A percentile compares a stretch with the other conserved stretches of the same genome.
Evolutionary conservation across 2,888 invertebrate species (phyloP).

Genomic region (Koerneria pararmatus): DNA sequence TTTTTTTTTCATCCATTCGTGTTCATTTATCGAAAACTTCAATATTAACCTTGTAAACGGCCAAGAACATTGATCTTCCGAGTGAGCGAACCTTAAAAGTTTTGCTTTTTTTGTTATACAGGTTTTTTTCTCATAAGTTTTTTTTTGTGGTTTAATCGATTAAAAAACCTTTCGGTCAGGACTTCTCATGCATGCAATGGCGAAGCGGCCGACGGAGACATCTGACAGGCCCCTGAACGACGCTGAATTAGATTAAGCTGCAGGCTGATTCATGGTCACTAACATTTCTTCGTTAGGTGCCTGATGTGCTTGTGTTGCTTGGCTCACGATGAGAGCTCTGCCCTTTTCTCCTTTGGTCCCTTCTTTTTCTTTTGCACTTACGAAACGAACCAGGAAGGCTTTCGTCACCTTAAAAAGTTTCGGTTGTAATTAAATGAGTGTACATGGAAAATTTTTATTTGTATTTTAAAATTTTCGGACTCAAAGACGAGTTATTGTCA

Average conservation of each 20-base stretch:
- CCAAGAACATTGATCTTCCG: constrained; percentile 9
- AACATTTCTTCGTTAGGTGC: constrained; percentile 21
- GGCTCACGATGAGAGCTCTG: constrained; percentile 11
- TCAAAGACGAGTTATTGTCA: too few relatives aligned
- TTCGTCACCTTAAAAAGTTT: too few relatives aligned
- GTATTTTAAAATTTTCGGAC: too few relatives aligned
- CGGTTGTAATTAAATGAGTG: too few relatives aligned
- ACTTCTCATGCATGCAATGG: constrained; percentile 20
- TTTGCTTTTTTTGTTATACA: neutral
- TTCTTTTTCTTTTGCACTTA: constrained; percentile 18
- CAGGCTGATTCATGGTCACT: neutral
- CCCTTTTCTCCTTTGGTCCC: constrained; percentile 23
- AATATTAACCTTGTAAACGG: neutral
- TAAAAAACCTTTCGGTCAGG: constrained; percentile 15
- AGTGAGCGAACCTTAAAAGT: constrained; percentile 8
- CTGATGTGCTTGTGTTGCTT: constrained; percentile 16
- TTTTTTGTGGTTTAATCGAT: neutral
- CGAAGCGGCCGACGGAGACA: constrained; percentile 17
- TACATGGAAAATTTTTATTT: too few relatives aligned
- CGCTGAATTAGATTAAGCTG: neutral
- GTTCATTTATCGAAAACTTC: too few relatives aligned
- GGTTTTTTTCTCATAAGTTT: neutral
- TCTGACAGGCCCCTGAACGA: constrained; percentile 11
- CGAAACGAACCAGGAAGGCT: constrained; percentile 6
- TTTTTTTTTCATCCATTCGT: too few relatives aligned